These are phyloP conservation scores for Alca torda DNA, from an alignment of 2,797 vertebrate genomes.

Conservation along the genomic window DNA sequence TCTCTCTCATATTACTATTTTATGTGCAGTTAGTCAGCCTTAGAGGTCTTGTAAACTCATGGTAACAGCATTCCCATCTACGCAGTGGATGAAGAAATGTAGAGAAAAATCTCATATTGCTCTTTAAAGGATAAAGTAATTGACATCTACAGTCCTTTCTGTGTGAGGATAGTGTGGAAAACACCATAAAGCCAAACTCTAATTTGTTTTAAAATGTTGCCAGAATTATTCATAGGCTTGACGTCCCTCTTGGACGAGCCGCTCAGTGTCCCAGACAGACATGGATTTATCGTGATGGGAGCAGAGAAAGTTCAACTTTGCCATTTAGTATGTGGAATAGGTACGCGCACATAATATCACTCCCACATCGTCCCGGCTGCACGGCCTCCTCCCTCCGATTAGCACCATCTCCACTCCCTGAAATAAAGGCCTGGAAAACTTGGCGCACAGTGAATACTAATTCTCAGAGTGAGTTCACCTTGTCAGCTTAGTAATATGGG, in stretches of 20 bases:
- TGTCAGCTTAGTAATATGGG: neutral
- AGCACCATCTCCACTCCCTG: neutral
- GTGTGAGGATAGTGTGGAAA: neutral
- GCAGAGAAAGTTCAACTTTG: neutral
- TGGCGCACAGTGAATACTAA: neutral
- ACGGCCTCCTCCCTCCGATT: neutral
- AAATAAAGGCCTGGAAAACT: neutral
- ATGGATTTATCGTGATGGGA: neutral
- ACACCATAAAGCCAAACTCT: neutral
- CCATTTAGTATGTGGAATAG: neutral
- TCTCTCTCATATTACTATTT: slow-evolving; percentile 23
- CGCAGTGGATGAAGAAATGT: neutral
- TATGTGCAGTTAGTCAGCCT: slow-evolving; percentile 36
- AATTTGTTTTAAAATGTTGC: neutral
- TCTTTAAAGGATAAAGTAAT: neutral
- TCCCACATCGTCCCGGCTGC: neutral
- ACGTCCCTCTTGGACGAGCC: neutral
- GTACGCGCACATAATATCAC: neutral
- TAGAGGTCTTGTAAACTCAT: slow-evolving; percentile 16
- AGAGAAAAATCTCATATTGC: neutral
- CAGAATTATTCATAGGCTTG: neutral
- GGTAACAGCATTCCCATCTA: neutral
- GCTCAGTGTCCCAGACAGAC: neutral
- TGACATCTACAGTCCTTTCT: neutral
- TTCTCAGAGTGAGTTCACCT: neutral